These are phyloP conservation scores for Tragelaphus strepsiceros DNA, from an alignment of 2,113 vertebrate species.

Conservation along the genomic window DNA sequence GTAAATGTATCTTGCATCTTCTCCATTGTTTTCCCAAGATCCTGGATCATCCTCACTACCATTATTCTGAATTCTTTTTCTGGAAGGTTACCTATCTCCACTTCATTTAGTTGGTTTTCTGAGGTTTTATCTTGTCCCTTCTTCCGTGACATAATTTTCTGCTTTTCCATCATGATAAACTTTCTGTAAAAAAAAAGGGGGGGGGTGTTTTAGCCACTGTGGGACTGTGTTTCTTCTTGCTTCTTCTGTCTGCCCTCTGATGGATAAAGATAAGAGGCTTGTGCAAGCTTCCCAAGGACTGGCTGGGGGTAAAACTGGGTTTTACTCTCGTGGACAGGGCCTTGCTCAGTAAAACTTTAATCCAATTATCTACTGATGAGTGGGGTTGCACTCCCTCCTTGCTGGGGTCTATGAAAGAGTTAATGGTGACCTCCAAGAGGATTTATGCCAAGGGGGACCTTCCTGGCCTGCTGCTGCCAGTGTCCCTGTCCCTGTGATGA, in stretches of 20 bases:
- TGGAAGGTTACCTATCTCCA: not conserved
- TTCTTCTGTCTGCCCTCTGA: not conserved
- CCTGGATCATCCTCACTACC: not conserved
- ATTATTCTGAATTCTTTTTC: not conserved
- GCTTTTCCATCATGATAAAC: not conserved
- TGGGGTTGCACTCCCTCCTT: not conserved
- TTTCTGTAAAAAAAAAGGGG: not conserved
- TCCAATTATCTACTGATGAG: not conserved
- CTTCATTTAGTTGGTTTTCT: not conserved
- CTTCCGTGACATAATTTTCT: not conserved
- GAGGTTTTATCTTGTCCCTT: not conserved
- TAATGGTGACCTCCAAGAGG: not conserved
- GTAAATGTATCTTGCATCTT: not conserved
- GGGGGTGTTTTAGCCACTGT: not conserved
- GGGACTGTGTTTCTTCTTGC: not conserved
- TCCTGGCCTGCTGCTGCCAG: not conserved
- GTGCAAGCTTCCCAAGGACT: not conserved
- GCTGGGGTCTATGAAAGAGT: not conserved
- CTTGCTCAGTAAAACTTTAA: not conserved
- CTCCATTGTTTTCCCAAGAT: not conserved
- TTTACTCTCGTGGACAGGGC: not conserved
- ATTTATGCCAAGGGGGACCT: not conserved
- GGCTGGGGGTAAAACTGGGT: not conserved
- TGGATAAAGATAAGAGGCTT: not conserved
- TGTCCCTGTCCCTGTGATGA: not conserved